Conservation (phyloP, 2,888 invertebrate genomes). For the Kryphioiulus occultus region DNA sequence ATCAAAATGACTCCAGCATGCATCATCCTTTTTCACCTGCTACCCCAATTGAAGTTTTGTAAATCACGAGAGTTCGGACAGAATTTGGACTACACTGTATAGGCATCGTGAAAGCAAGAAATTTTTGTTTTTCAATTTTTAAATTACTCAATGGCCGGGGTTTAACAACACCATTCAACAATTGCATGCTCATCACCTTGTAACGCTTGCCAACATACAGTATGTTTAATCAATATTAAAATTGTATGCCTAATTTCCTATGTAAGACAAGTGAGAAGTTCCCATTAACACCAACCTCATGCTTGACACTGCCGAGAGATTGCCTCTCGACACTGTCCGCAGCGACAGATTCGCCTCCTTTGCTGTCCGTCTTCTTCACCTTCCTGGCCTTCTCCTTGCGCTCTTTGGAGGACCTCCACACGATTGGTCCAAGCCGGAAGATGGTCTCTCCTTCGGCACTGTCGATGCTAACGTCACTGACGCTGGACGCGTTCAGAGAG, state of each 20-base stretch:
- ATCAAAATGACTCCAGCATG: not conserved
- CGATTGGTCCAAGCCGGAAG: constrained; percentile 71
- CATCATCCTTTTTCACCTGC: not conserved
- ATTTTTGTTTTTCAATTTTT: no score
- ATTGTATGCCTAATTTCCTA: no score
- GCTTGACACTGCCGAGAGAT: not conserved
- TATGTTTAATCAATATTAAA: no score
- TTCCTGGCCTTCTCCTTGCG: constrained; percentile 64
- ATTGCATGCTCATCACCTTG: no score
- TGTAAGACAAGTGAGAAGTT: no score
- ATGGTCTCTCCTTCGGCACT: constrained; percentile 53
- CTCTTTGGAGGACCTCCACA: constrained; percentile 76
- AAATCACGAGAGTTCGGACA: not conserved
- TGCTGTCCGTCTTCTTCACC: constrained; percentile 20
- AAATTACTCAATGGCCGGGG: no score
- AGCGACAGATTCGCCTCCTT: not conserved
- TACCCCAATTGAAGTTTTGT: not conserved
- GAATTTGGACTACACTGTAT: no score
- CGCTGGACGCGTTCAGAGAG: constrained; percentile 41
- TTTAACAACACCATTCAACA: no score
- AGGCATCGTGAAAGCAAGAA: no score
- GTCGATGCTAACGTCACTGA: constrained; percentile 43
- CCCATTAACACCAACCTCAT: not conserved
- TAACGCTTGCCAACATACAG: no score
- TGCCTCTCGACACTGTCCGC: not conserved